These are phyloP conservation scores for Pyrocephalus nanus DNA, from an alignment of 2,797 vertebrate species.

Conservation along the genomic window DNA sequence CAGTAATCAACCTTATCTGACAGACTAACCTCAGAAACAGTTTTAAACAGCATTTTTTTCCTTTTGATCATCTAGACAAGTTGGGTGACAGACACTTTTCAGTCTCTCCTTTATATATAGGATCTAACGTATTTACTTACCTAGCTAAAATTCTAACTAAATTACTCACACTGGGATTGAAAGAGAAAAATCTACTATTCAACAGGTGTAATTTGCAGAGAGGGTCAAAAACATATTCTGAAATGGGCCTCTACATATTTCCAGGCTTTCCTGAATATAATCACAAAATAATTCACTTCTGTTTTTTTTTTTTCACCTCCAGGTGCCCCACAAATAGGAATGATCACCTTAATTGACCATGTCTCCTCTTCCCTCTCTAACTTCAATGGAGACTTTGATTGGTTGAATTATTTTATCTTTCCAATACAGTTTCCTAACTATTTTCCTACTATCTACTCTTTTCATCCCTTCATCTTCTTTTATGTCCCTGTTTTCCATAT, in stretches of 20 bases:
- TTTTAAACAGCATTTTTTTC: conserved; percentile 22
- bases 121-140: conserved; percentile 22
- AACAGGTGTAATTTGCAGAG: neutral
- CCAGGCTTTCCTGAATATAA: neutral
- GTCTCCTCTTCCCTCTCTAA: neutral
- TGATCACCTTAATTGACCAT: neutral
- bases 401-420: neutral
- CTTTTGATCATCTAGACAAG: conserved; percentile 61
- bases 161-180: neutral
- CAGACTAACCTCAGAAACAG: conserved; percentile 33
- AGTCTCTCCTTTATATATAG: neutral
- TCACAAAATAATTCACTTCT: neutral
- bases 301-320: neutral
- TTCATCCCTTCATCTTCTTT: neutral
- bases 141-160: neutral
- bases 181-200: neutral
- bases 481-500: neutral
- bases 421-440: neutral
- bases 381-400: neutral
- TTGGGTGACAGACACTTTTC: conserved; percentile 18
- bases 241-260: neutral
- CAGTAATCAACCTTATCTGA: conserved; percentile 51
- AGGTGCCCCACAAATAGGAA: neutral
- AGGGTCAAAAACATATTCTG: neutral
- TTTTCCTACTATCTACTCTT: neutral